Evolutionary conservation across 2,113 vertebrate species (phyloP).

Genomic region (Coregonus clupeaformis): DNA sequence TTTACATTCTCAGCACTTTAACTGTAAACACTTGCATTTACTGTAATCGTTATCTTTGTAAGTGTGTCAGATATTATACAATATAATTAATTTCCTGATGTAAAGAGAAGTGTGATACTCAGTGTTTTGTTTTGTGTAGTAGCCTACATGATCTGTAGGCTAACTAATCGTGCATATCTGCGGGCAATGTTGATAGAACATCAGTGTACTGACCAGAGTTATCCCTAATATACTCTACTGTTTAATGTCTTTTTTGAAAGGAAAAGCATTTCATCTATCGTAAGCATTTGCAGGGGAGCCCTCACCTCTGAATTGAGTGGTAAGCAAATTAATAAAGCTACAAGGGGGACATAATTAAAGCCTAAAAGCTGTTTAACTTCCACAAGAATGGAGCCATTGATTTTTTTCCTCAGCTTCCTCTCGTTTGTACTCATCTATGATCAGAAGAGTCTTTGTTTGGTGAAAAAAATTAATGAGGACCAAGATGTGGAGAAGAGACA

Average conservation of each 20-base stretch:
- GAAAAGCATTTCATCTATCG: slow-evolving; percentile 44
- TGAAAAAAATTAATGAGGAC: slow-evolving; percentile 33
- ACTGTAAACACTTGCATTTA: no score
- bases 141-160: not conserved
- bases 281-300: slow-evolving; percentile 45
- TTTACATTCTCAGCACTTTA: no score
- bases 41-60: no score
- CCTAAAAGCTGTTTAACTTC: slow-evolving; percentile 71
- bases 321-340: slow-evolving; percentile 71
- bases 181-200: not conserved
- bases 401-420: slow-evolving; percentile 50
- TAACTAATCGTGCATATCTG: not conserved
- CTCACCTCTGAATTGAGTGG: slow-evolving; percentile 59
- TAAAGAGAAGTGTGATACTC: not conserved
- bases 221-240: not conserved
- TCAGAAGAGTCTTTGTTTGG: slow-evolving; percentile 73
- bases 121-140: not conserved
- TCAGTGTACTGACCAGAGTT: not conserved
- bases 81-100: not conserved
- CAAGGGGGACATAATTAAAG: slow-evolving; percentile 70
- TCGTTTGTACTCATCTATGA: slow-evolving; percentile 60
- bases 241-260: slow-evolving; percentile 14
- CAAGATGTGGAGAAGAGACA: slow-evolving; percentile 56
- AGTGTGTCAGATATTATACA: not conserved
- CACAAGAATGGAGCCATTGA: slow-evolving; percentile 62